Evolutionary conservation across 1,140 invertebrate species (phyloP).

Genomic region (Tyrophagus putrescentiae): DNA sequence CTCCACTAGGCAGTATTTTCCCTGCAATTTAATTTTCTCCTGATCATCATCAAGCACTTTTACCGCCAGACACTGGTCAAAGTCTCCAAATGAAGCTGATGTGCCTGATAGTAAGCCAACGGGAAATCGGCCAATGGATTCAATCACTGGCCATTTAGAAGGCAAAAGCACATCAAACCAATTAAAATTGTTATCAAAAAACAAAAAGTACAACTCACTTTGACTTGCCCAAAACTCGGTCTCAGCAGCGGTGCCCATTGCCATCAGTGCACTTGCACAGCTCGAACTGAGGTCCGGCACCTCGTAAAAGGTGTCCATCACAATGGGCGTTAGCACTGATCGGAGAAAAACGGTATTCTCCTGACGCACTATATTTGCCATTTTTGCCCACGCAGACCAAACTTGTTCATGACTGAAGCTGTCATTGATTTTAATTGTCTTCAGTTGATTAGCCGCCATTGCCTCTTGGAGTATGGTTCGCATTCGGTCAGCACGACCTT

Average conservation of each 20-base stretch:
- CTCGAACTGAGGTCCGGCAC: neutral
- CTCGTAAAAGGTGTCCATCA: neutral
- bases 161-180: too few species aligned
- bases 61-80: too few species aligned
- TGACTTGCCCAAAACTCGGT: neutral
- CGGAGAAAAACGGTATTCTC: neutral
- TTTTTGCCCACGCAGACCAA: neutral
- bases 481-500: neutral
- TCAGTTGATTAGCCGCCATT: neutral
- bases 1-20: neutral
- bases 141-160: neutral
- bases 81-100: too few species aligned
- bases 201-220: too few species aligned
- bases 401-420: neutral
- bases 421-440: neutral
- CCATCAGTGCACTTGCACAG: neutral
- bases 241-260: neutral
- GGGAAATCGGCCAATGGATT: neutral
- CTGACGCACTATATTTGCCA: neutral
- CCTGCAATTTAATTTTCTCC: neutral
- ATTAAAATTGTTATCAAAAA: too few species aligned
- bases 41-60: neutral
- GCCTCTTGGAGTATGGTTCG: neutral
- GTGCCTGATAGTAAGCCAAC: neutral
- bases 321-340: neutral